Conservation (phyloP, 2,113 vertebrate species). For the Gobio gobio region DNA sequence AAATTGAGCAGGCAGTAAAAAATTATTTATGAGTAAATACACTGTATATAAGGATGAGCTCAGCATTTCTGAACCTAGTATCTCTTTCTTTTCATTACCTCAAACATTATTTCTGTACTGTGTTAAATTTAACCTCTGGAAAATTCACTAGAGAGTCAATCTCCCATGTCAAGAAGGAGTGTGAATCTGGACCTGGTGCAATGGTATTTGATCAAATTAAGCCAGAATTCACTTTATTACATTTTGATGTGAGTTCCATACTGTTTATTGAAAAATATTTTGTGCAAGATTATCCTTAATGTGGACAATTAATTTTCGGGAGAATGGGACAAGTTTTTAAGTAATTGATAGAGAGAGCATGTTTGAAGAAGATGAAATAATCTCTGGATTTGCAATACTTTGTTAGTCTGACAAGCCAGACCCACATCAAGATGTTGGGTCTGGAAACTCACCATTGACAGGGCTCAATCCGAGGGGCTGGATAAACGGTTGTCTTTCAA, state of each 20-base stretch:
- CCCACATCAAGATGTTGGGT: too few relatives aligned
- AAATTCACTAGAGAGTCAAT: conserved; percentile 31
- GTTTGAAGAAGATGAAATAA: not conserved
- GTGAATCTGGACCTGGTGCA: conserved; percentile 21
- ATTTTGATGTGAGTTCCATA: too few relatives aligned
- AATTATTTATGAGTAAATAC: not conserved
- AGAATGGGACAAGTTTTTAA: too few relatives aligned
- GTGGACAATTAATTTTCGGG: too few relatives aligned
- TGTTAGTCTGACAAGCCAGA: not conserved
- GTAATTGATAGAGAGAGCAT: too few relatives aligned
- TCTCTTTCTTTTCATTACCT: conserved; percentile 26
- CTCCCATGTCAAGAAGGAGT: not conserved
- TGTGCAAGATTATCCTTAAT: too few relatives aligned
- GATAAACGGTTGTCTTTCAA: too few relatives aligned
- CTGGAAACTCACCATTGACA: too few relatives aligned
- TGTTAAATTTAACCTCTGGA: conserved; percentile 57
- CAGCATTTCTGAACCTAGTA: not conserved
- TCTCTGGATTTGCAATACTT: not conserved
- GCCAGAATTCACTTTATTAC: conserved; percentile 11
- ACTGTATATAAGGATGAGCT: not conserved
- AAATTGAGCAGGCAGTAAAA: not conserved
- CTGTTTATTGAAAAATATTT: too few relatives aligned
- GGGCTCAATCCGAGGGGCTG: too few relatives aligned
- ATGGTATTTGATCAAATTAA: conserved; percentile 16
- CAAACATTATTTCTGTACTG: conserved; percentile 2